Percentiles rank a stretch among this genome's conserved stretches.
phyloP scores from a whole-genome alignment of 1,140 invertebrate genomes.

The Calosoma granatense region DNA sequence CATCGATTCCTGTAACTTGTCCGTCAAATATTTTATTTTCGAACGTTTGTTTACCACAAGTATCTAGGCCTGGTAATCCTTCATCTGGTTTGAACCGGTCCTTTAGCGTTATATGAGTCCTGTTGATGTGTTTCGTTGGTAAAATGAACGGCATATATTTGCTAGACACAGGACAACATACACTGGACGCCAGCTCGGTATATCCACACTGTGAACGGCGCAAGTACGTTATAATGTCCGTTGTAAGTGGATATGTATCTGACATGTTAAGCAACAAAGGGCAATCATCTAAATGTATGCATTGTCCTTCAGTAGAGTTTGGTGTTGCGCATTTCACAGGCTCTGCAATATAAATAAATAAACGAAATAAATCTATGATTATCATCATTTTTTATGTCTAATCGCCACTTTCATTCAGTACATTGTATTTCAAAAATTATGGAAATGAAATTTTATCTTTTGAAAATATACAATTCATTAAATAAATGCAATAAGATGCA shows the following conservation, averaged over 20 bases:
- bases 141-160: background rate
- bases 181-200: background rate
- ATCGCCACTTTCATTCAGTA: too few relatives aligned
- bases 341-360: background rate
- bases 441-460: too few relatives aligned
- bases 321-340: background rate
- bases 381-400: too few relatives aligned
- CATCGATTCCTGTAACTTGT: conserved; percentile 37
- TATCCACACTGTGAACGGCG: background rate
- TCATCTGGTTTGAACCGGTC: background rate
- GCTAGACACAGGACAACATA: background rate
- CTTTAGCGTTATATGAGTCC: background rate
- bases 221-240: background rate
- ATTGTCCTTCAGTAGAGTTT: background rate
- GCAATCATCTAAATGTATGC: background rate
- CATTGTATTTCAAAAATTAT: too few relatives aligned
- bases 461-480: too few relatives aligned
- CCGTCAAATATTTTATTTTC: conserved; percentile 39
- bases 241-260: background rate
- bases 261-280: background rate
- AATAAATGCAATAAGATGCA: too few relatives aligned
- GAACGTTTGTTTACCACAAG: background rate
- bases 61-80: background rate
- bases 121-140: background rate
- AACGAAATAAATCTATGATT: too few relatives aligned